Base-by-base conservation (phyloP, 1,140 invertebrate genomes). In the Ladona fulva region DNA sequence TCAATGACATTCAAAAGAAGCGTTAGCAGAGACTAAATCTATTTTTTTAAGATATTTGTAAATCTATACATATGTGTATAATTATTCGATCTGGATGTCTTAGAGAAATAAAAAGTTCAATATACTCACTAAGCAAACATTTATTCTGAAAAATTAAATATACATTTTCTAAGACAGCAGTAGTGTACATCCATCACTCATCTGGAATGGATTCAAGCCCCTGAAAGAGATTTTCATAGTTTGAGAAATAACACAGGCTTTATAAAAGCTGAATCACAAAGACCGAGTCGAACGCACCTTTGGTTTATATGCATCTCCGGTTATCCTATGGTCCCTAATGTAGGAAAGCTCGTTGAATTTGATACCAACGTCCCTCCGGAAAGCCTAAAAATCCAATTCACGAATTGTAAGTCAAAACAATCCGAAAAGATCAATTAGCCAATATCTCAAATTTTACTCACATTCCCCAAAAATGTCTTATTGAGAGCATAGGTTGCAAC, bases 401-500 rank as follows among this genome's bases (percentile, higher is more conserved):
- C 11, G 66, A 74, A 24, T 3, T 22, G 11, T 3, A 75, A 75
- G 3, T 75, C 24, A 19, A 5, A 25, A 25, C 66, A 74, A 24
- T 74, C 1, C 1, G 29, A 8, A 37, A 37, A 37, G 1, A 37
- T 37, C 29, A 37, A 5, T 37, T 8, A 37, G 1, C 8, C 29
- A 37, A 37, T 37, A 37, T 37, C 29, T 5, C 29, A 10, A 1
- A 3, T 8, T 25, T 6, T 19, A 66, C 88, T 88, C 85, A 89
- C 88, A 82, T 89, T 90, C 81, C 88, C 89, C 79, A 89, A 52
- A 12, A 84, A 83, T 76, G 87, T 80, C 83, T 89, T 89, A 81
- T 90, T 88, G 78, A 89, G 80, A 79, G 88, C 87, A 82, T 89
- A 89, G 77, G 87, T 84, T 12, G 84, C 86, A 82, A 86, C 88